Base-by-base conservation (phyloP, 2,113 vertebrate species). In the Microtus oregoni region DNA sequence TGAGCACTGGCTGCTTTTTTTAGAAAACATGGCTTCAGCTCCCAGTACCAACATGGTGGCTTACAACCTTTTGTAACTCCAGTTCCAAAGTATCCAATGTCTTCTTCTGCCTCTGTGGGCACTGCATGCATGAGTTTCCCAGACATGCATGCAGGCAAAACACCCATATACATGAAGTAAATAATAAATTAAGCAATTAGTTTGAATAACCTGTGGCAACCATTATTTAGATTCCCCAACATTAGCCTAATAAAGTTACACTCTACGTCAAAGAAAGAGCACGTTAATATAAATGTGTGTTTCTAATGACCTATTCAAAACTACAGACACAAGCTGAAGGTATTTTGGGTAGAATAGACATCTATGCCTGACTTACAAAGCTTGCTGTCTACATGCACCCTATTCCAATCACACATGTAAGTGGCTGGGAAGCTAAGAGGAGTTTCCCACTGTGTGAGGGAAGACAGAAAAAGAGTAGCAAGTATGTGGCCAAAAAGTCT, bases 161-260 rank as follows among this genome's bases (percentile, higher is more conserved):
- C 26, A 85, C 38, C 38, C 14, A 85, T 44, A 65, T 2, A 65
- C 82, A 44, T 85, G 44, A 41, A 83, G 13, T 17, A 83, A 63
- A 83, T 41, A 63, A 30, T 44, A 30, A 85, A 30, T 83, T 20
- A 85, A 83, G 55, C 12, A 61, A 85, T 86, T 78, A 89, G 93
- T 75, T 78, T 94, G 52, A 94, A 58, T 22, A 55, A 85, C 22
- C 44, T 22, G 61, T 1, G 67, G n/a, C 38, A 78, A 88, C 24
- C 47, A 85, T 38, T 73, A 58, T 8, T 85, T 89, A 95, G 7
- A 82, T 61, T 76, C 52, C 63, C 82, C 32, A 78, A 89, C 7
- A 65, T 68, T 83, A 65, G 17, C 63, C 19, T 65, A 87, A 55
- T 58, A 61, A 95, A 83, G 86, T 81, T 50, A 92, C 47, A 93